Evolutionary conservation across 2,888 invertebrate species (phyloP), one percentile per base, ranked within the genome.

Genomic region (Pediacus dermestoides): DNA sequence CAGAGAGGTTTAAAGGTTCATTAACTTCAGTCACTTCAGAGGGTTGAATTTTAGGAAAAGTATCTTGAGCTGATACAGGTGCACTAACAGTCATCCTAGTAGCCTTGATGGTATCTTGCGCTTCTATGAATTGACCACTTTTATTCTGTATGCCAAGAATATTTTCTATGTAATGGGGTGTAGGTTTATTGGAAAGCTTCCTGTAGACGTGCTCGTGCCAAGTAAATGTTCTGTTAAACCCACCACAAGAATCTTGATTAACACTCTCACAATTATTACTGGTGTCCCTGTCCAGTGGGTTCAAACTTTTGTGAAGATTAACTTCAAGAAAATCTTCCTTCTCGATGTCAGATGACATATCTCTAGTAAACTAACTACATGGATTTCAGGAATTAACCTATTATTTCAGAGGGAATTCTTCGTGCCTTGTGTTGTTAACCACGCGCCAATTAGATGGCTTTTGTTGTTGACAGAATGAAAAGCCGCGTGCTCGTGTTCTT

Each of bases 181-280:
- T 92, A 1, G 89, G 89, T 37, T 78, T 78, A 54, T 81, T 82
- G 6, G 88, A 88, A 7, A 88, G 83, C 55, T 83, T 83, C 2
- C 81, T 85, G 66, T 92, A 92, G 12, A 91, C 87, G 67, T 92
- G 92, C 18, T 89, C 86, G 71, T 91, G 92, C 91, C 92, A 92
- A 22, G 87, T 70, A 8, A 28, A 28, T 28, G 28, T 11, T 28
- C 14, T 11, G 14, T 28, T 28, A 28, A n/a, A 6, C 21, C 6
- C 21, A 18, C 21, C 28, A 11, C 28, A 28, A 11, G 28, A 28
- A 3, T 28, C 14, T n/a, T 28, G 28, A 28, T 28, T 28, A 11
- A 10, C 8, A 23, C n/a, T 23, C 10, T 9, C 3, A 23, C 23
- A 23, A 23, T 23, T 23, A 23, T 23, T 23, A 23, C 10, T 23